Evolutionary conservation across 1,140 invertebrate species (phyloP).

Genomic region (Sarcophaga bullata): DNA sequence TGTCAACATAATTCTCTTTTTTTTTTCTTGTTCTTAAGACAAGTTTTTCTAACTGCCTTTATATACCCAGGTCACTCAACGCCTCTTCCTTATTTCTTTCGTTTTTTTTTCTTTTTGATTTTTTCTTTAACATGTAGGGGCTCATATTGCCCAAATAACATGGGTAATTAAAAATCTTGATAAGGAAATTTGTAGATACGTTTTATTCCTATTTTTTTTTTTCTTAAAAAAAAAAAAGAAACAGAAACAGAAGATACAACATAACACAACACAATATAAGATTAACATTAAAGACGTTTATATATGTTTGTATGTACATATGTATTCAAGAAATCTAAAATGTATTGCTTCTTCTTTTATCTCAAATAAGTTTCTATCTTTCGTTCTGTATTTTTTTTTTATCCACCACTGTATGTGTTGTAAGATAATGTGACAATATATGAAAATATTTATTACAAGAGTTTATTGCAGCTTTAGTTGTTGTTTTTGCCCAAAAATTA

Average conservation of each 20-base stretch:
- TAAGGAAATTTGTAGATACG: conserved; percentile 27
- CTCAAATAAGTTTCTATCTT: conserved; percentile 29
- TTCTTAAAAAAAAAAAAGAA: not conserved
- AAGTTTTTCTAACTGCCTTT: not conserved
- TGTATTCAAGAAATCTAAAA: not conserved
- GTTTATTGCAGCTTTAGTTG: not conserved
- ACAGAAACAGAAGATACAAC: not conserved
- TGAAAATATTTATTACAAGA: conserved; percentile 27
- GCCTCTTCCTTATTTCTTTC: not conserved
- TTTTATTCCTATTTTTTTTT: not conserved
- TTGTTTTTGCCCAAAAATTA: not conserved
- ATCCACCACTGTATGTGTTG: not conserved
- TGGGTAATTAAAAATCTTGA: conserved; percentile 39
- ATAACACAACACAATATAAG: not conserved
- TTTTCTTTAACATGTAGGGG: not conserved
- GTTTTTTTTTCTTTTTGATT: not conserved
- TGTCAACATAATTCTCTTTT: not conserved
- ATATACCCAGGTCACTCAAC: not conserved
- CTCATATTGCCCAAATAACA: conserved; percentile 31
- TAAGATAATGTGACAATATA: conserved; percentile 33
- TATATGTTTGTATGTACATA: not conserved
- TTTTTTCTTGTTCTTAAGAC: not conserved
- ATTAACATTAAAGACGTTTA: conserved; percentile 22
- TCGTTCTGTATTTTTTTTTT: not conserved
- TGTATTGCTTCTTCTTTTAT: not conserved